Base-by-base conservation (phyloP, 2,113 vertebrate genomes). In the Psephotus haematonotus region DNA sequence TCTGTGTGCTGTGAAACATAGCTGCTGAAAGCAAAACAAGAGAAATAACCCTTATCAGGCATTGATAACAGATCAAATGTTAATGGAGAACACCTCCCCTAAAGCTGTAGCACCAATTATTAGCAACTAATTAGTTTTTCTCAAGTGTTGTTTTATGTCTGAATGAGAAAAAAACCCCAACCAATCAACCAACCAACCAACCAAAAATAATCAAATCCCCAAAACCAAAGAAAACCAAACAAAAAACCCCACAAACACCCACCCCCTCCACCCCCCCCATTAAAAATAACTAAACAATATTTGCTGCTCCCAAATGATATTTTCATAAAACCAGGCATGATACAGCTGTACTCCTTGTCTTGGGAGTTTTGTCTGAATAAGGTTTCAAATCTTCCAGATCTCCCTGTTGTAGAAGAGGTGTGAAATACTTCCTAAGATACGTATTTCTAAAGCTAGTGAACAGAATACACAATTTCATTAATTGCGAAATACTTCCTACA, bases 1-100 rank as follows among this genome's bases (percentile, higher is more conserved):
- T 95, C 63, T 97, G 98, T 70, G 94, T 94, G 79, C 96, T 97
- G 89, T 98, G 92, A 93, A 98, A 98, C 90, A 98, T 35, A 13
- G 97, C 78, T 35, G 82, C 98, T 98, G 97, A 86, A 98, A 98
- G 49, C 35, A 88, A 70, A 92, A 69, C 90, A n/a, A 95, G 60
- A 96, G 79, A 94, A 92, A 88, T 12, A 81, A 82, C 23, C 13
- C 29, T 53, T 7, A 59, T 90, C 70, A 93, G 59, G 55, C n/a
- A 71, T 5, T 49, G 17, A 27, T 12, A 89, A 82, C 23, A 24
- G 9, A 49, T 19, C 35, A 52, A 67, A 71, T 25, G 74, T 9
- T 18, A 49, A 24, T 1, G 31, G 13, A 3, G 7, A 69, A 62
- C 27, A 37, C 2, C 28, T 59, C 28, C 31, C 31, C 27, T 28